Evolutionary conservation across 2,113 vertebrate genomes (phyloP).

Genomic region (Felis catus): F.catus_Fca126_mat1.0 CM031416.1:144413501-144414000

Average conservation of each 20-base stretch:
- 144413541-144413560: not conserved
- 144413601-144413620: no score
- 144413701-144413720: no score
- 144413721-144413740: no score
- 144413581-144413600: no score
- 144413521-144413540: not conserved
- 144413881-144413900: not conserved
- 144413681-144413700: no score
- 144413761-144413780: no score
- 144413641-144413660: no score
- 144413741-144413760: no score
- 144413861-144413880: not conserved
- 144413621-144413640: no score
- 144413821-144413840: not conserved
- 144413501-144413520: not conserved
- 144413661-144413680: no score
- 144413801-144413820: not conserved
- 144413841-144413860: not conserved
- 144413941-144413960: not conserved
- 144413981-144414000: not conserved
- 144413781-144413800: no score
- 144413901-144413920: not conserved
- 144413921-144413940: not conserved
- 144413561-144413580: no score
- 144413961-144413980: not conserved